phyloP scores from a whole-genome alignment of 2,888 invertebrate genomes.

The Plebejus argus region DNA sequence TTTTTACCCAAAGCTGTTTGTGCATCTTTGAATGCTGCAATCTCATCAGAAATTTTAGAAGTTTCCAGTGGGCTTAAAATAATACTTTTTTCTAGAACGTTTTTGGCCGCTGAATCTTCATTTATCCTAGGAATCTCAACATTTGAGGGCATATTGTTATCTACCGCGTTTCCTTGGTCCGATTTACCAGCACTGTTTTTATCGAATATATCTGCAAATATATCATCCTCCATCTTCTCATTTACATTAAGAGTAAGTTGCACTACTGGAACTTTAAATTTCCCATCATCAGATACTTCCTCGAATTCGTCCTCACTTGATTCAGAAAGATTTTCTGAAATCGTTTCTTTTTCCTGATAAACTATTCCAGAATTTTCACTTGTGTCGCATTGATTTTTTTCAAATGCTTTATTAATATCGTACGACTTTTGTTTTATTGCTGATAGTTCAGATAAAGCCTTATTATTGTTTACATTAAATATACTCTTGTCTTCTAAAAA shows the following conservation, averaged over 20 bases:
- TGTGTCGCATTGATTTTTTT: neutral
- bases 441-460: neutral
- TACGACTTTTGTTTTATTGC: neutral
- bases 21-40: neutral
- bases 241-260: constrained; percentile 68
- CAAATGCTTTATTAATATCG: neutral
- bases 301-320: constrained; percentile 78
- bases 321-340: constrained; percentile 43
- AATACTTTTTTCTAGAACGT: neutral
- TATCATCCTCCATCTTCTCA: constrained; percentile 76
- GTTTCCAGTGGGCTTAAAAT: neutral
- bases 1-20: neutral
- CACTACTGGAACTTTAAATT: constrained; percentile 62
- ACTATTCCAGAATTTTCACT: neutral
- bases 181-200: constrained; percentile 36
- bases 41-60: neutral
- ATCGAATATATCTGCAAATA: constrained; percentile 87
- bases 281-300: constrained; percentile 68
- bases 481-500: constrained; percentile 38
- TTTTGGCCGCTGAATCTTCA: neutral
- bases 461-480: neutral
- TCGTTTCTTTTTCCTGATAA: neutral
- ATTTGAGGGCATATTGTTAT: neutral
- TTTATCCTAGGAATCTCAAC: neutral
- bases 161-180: neutral